Conservation (phyloP, 2,797 vertebrate species). For the Platalea minor region DNA sequence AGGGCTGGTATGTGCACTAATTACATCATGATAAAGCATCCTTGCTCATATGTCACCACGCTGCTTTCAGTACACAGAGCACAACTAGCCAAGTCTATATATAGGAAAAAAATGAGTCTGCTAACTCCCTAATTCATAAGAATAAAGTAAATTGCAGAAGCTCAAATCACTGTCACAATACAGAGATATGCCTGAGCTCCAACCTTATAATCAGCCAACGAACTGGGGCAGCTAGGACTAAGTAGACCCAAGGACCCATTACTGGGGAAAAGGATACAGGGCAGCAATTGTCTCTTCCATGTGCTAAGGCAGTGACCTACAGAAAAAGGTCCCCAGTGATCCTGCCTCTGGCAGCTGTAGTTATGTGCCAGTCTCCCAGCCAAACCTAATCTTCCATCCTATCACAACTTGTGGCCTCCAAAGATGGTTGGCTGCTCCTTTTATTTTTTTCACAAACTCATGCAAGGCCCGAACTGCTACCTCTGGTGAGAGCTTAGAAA, state of each 20-base stretch:
- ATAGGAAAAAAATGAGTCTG: constrained; percentile 14
- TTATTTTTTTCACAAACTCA: background rate
- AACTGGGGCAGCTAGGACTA: background rate
- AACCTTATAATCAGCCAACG: background rate
- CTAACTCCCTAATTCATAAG: background rate
- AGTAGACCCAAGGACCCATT: background rate
- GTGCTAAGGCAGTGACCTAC: background rate
- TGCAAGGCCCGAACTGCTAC: background rate
- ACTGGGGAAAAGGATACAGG: background rate
- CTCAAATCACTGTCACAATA: background rate
- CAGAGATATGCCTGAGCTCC: background rate
- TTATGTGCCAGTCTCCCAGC: background rate
- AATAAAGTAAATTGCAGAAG: constrained; percentile 10
- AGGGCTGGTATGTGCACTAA: background rate
- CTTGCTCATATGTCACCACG: background rate
- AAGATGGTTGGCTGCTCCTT: background rate
- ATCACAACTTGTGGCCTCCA: background rate
- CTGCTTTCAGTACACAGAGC: background rate
- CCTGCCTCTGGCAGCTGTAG: background rate
- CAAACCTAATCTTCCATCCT: background rate
- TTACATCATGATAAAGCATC: constrained; percentile 5
- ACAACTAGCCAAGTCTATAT: background rate
- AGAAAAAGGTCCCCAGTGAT: background rate
- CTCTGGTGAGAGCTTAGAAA: background rate
- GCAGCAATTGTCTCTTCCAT: background rate